phyloP scores from a whole-genome alignment of 1,140 invertebrate genomes.

The Drosophila littoralis region DNA sequence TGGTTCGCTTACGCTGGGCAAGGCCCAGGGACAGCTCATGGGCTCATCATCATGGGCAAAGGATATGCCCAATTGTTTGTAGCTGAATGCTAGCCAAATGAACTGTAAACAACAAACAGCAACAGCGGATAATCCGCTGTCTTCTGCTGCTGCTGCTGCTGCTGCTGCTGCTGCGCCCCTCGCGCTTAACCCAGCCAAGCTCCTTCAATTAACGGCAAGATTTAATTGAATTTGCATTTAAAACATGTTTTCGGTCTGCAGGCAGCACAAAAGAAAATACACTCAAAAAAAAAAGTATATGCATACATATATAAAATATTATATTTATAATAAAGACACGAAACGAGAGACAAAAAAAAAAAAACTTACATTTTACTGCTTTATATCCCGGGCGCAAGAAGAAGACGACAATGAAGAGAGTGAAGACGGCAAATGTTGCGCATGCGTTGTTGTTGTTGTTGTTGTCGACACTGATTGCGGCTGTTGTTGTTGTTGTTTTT shows the following conservation, averaged over 20 bases:
- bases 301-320: background rate
- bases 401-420: conserved; percentile 20
- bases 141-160: background rate
- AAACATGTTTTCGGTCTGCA: conserved; percentile 57
- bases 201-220: conserved; percentile 22
- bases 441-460: conserved; percentile 34
- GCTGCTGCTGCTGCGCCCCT: too few relatives aligned
- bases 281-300: conserved; percentile 18
- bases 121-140: conserved; percentile 7
- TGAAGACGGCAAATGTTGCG: conserved; percentile 33
- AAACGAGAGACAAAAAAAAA: conserved; percentile 22
- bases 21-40: conserved; percentile 21
- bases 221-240: conserved; percentile 74
- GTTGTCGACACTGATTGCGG: conserved; percentile 13
- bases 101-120: background rate
- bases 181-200: too few relatives aligned
- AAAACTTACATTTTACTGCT: conserved; percentile 70
- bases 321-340: background rate
- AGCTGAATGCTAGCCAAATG: conserved; percentile 1
- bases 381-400: conserved; percentile 58
- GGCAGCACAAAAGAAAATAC: conserved; percentile 7
- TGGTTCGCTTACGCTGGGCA: conserved; percentile 17
- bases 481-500: conserved; percentile 40
- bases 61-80: conserved; percentile 9
- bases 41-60: background rate